phyloP scores from a whole-genome alignment of 1,140 invertebrate genomes.

The Parasteatoda tepidariorum region DNA sequence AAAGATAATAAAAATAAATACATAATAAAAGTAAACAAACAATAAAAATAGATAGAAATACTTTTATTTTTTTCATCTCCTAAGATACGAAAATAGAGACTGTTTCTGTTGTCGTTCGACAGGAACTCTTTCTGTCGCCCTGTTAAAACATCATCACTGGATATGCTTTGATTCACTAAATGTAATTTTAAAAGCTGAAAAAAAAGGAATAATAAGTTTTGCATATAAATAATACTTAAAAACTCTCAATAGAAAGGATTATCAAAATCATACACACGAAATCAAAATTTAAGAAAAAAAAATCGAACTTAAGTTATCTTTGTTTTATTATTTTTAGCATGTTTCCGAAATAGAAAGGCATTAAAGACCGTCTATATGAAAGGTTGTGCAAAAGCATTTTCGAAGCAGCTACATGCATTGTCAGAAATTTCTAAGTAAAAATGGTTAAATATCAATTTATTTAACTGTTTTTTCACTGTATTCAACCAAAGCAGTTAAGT shows the following conservation, averaged over 20 bases:
- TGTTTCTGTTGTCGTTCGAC: slow-evolving; percentile 39
- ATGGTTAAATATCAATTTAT: too few relatives aligned
- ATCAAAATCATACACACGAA: neutral
- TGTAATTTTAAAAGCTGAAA: slow-evolving; percentile 82
- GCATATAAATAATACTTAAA: neutral
- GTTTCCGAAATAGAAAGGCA: too few relatives aligned
- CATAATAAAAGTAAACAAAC: neutral
- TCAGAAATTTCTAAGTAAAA: too few relatives aligned
- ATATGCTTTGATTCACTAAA: slow-evolving; percentile 78
- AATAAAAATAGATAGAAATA: slow-evolving; percentile 66
- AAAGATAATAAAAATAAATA: neutral
- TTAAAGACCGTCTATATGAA: too few relatives aligned
- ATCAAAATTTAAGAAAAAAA: neutral
- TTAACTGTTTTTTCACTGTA: too few relatives aligned
- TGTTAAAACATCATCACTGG: slow-evolving; percentile 73
- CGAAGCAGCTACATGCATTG: too few relatives aligned
- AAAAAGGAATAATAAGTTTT: neutral
- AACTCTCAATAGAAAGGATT: neutral
- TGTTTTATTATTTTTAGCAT: too few relatives aligned
- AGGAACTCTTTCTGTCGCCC: slow-evolving; percentile 42
- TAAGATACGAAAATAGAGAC: slow-evolving; percentile 71
- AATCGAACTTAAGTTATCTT: neutral
- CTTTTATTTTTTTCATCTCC: slow-evolving; percentile 77
- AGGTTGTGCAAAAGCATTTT: too few relatives aligned
- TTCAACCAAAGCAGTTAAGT: too few relatives aligned